phyloP scores from a whole-genome alignment of 2,113 vertebrate species.

The Uropsilus gracilis region DNA sequence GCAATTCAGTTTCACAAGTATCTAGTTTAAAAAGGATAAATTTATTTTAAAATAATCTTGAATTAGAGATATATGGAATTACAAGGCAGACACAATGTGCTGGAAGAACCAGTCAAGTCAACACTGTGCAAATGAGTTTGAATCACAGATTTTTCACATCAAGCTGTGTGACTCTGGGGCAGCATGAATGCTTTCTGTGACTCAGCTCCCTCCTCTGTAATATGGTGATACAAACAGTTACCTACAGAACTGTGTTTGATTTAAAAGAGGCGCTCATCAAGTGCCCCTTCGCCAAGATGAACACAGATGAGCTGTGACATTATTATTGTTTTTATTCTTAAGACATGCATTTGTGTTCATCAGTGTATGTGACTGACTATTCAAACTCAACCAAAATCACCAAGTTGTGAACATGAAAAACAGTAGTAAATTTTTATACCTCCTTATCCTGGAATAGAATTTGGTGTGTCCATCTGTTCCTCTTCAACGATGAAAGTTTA shows the following conservation, averaged over 20 bases:
- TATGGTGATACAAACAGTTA: not conserved
- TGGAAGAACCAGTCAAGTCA: not conserved
- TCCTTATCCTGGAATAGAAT: not conserved
- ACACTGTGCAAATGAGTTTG: not conserved
- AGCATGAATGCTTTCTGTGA: not conserved
- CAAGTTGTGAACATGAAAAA: not conserved
- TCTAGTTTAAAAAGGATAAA: not conserved
- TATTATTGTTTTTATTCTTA: not conserved
- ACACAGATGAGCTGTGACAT: not conserved
- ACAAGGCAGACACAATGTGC: not conserved
- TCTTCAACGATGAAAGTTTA: not conserved
- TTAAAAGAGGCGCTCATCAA: not conserved
- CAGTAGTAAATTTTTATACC: not conserved
- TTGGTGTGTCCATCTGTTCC: not conserved
- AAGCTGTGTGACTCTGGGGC: not conserved
- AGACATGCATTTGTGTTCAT: not conserved
- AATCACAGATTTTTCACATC: not conserved
- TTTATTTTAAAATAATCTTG: constrained; percentile 1
- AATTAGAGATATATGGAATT: not conserved
- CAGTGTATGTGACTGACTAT: not conserved
- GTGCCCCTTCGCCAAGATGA: not conserved
- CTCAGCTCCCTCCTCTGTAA: not conserved
- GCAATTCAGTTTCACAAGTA: not conserved
- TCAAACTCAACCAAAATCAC: not conserved
- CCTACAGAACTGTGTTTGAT: not conserved